Evolutionary conservation across 2,797 vertebrate species (phyloP), one percentile per base, ranked within the genome.

Genomic region (Neomorphus geoffroyi): DNA sequence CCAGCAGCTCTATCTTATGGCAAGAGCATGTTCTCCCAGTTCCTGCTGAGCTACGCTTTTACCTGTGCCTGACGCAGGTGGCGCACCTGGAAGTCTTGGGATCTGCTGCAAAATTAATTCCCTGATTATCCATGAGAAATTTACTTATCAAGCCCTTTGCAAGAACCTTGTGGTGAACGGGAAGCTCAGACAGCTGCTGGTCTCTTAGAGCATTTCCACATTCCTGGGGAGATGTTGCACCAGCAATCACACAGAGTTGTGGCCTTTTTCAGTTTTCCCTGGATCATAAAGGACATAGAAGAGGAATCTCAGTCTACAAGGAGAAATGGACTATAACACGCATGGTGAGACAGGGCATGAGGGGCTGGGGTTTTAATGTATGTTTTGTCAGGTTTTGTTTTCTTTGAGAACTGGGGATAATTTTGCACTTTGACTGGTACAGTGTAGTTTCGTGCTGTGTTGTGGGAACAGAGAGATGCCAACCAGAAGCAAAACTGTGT

Each of bases 311-410:
- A 57, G 0, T 1, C 13, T 2, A 3, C 13, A 8, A 26, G 26
- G 41, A 67, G 39, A 73, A 77, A 32, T 12, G n/a, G 21, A 21
- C 27, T 21, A 1, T 50, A 37, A 41, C 23, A n/a, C 2, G 2
- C 5, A 0, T 13, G 4, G n/a, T 56, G 32, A 72, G 46, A 10
- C 22, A 12, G 13, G 30, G 27, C 7, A 4, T 8, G 35, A 14
- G 13, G 3, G 6, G 2, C 6, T 41, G 15, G 3, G 1, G 0
- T 37, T 51, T 10, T 58, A 6, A 17, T 15, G 18, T 33, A 4
- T 19, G 4, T 30, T 73, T 72, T 22, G 22, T 43, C 32, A 57
- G 26, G 6, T 17, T 73, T 62, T 69, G 1, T 54, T 84, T 81
- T 39, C 30, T 57, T 48, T 41, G 64, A 73, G 60, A 73, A n/a